Conservation (phyloP, 2,113 vertebrate genomes). For the Antidorcas marsupialis region DNA sequence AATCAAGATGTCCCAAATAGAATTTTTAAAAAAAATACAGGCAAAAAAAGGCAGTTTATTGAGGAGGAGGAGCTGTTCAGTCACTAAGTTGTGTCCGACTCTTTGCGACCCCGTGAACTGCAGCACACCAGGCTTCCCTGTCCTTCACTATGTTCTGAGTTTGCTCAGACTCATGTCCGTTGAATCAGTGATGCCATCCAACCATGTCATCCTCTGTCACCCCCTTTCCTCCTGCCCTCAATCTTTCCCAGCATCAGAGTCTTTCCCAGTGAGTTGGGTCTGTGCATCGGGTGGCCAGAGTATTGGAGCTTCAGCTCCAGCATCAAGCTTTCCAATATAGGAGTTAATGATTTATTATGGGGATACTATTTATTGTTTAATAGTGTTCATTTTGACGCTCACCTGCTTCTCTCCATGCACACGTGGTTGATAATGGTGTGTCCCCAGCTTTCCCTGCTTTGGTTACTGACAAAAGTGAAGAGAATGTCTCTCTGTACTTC, state of each 20-base stretch:
- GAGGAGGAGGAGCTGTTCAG: background rate
- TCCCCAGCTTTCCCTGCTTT: background rate
- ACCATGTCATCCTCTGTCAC: background rate
- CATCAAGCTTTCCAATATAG: background rate
- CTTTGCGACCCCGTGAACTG: background rate
- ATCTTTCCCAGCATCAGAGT: background rate
- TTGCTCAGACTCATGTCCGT: background rate
- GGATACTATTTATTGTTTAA: background rate
- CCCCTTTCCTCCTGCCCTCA: background rate
- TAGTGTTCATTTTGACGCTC: background rate
- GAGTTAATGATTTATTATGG: background rate
- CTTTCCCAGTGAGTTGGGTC: background rate
- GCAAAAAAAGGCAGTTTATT: background rate
- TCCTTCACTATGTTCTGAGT: background rate
- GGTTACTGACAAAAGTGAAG: background rate
- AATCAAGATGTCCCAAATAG: background rate
- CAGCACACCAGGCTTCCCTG: background rate
- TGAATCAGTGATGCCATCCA: background rate
- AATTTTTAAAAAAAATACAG: background rate
- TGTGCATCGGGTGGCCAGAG: background rate
- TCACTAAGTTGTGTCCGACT: background rate
- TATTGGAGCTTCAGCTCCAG: background rate
- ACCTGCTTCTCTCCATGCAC: background rate
- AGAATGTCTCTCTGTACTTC: accelerated
- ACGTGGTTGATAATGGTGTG: background rate